Conservation (phyloP, 2,113 vertebrate genomes). For the Pseudorectes ferrugineus region DNA sequence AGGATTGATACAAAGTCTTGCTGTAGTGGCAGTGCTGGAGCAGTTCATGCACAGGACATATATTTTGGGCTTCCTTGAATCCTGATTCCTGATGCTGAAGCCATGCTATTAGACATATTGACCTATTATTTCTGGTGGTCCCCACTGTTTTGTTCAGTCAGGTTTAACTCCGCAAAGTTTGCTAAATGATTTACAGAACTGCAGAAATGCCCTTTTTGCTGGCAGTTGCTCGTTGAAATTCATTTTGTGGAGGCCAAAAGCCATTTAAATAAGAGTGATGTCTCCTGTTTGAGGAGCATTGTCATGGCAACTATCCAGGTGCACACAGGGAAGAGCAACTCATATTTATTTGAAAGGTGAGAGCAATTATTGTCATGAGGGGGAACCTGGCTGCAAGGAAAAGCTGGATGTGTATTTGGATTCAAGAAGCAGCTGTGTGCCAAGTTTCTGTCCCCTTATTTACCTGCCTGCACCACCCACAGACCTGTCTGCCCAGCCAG, state of each 20-base stretch:
- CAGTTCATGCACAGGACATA: neutral
- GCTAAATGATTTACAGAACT: constrained; percentile 40
- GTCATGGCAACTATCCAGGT: constrained; percentile 60
- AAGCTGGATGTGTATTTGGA: neutral
- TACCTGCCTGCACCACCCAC: neutral
- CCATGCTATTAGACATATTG: neutral
- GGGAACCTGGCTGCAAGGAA: neutral
- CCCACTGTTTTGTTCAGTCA: neutral
- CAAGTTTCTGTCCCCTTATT: neutral
- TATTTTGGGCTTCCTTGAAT: neutral
- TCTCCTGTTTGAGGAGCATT: constrained; percentile 53
- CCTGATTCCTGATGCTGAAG: neutral
- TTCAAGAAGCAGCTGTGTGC: neutral
- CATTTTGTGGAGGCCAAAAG: constrained; percentile 19
- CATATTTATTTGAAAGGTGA: constrained; percentile 50
- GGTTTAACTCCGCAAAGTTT: neutral
- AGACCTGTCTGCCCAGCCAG: neutral
- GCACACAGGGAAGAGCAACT: neutral
- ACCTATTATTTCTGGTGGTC: neutral
- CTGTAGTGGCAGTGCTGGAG: rapidly evolving
- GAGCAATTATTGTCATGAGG: constrained; percentile 12
- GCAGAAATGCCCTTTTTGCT: neutral
- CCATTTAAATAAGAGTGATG: constrained; percentile 14
- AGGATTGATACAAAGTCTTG: neutral
- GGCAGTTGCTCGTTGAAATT: constrained; percentile 38